Evolutionary conservation across 2,888 invertebrate genomes (phyloP).

Genomic region (Andrena bucephala): DNA sequence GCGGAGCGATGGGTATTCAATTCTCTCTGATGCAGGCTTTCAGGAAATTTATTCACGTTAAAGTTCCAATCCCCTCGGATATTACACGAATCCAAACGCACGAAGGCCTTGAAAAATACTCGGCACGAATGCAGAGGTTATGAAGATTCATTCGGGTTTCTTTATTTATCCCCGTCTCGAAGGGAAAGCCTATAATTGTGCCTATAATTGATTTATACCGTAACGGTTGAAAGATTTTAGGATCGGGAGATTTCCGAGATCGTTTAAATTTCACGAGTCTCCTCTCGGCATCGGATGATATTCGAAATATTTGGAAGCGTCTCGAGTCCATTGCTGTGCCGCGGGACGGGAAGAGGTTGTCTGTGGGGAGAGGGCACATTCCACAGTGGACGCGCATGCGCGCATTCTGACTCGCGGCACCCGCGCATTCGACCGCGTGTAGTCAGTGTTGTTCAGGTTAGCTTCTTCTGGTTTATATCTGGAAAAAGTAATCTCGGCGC

Average conservation of each 20-base stretch:
- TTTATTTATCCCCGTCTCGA: not conserved
- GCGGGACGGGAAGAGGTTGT: conserved; percentile 64
- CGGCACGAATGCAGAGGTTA: not conserved
- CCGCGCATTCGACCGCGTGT: conserved; percentile 74
- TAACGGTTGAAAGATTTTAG: not conserved
- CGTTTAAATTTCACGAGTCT: not conserved
- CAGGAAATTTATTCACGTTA: not conserved
- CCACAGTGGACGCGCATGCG: conserved; percentile 72
- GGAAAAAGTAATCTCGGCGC: conserved; percentile 51
- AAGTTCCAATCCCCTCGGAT: not conserved
- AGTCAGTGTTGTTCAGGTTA: conserved; percentile 60
- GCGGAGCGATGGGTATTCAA: conserved; percentile 31
- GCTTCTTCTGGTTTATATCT: conserved; percentile 58
- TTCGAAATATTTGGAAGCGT: conserved; percentile 47
- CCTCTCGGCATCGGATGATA: conserved; percentile 21
- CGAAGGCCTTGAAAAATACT: not conserved
- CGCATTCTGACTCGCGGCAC: conserved; percentile 68
- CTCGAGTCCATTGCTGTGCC: conserved; percentile 48
- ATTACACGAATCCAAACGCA: not conserved
- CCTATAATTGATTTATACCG: not conserved
- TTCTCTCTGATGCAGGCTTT: conserved; percentile 7
- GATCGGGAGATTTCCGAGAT: not conserved
- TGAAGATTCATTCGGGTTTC: not conserved
- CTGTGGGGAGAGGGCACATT: conserved; percentile 67
- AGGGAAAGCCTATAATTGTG: too few relatives aligned